Base-by-base conservation (phyloP, 2,113 vertebrate genomes). In the Hypomesus transpacificus region DNA sequence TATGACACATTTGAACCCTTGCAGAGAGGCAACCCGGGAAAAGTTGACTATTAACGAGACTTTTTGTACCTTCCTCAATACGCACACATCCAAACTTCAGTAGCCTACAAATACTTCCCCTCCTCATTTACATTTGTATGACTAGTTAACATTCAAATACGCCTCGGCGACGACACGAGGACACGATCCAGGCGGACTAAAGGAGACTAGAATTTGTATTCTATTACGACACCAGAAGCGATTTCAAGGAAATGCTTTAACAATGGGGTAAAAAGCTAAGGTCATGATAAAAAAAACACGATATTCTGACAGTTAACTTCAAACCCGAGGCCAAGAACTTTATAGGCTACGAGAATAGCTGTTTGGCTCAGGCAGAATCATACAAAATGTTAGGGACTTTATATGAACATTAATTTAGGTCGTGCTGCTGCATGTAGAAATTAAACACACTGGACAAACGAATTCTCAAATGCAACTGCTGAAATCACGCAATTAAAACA, bases 121-220 rank as follows among this genome's bases (percentile, higher is more conserved):
- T 90, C 57, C 84, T 90, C 83, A 92, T 92, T 91, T 91, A 77
- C 92, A 93, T 93, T 73, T 93, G 78, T 91, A 91, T 91, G 85
- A 88, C 90, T 91, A 83, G 86, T 90, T 90, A 89, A 91, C 91
- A 93, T 92, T 91, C 90, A 92, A 91, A 92, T 91, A 90, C 90
- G 82, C 74, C 85, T 83, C 85, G 68, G 87, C 84, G 81, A 84
- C 82, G 83, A 82, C 87, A 87, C 58, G 84, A 88, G 85, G 84
- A 90, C 86, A 81, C 84, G 81, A 88, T 88, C 82, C 85, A 86
- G 85, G 81, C 68, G 79, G 86, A 86, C 84, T 87, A 89, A 89
- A 89, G 87, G 76, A 87, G 85, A 78, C 88, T 84, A 86, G 82
- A 84, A 87, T 88, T 87, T 88, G 86, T 89, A 88, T 87, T 88